Conservation (phyloP, 2,113 vertebrate species). For the Mustelus asterias region DNA sequence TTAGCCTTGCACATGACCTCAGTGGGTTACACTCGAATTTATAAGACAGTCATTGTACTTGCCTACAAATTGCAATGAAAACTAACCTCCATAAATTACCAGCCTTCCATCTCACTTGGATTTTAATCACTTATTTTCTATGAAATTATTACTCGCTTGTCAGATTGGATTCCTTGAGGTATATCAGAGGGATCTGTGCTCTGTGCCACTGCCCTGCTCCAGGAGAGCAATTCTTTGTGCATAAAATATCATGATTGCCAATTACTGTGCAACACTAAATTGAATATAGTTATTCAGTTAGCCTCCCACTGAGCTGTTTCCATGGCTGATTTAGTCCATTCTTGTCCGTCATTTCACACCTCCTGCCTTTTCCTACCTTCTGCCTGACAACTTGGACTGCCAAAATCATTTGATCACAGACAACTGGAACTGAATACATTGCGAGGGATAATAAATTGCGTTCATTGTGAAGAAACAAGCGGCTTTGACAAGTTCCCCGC, state of each 20-base stretch:
- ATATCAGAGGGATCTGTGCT: background rate
- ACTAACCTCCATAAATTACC: background rate
- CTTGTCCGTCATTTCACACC: constrained; percentile 12
- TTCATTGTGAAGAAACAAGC: constrained; percentile 8
- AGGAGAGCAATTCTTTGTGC: background rate
- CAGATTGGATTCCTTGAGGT: background rate
- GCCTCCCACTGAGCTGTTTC: background rate
- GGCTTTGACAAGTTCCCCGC: background rate
- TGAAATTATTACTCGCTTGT: background rate
- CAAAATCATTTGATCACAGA: background rate
- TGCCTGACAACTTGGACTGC: background rate
- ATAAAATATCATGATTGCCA: constrained; percentile 14
- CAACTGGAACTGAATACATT: constrained; percentile 5
- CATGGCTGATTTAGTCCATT: background rate
- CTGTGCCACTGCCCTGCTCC: too few relatives aligned
- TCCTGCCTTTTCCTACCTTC: background rate
- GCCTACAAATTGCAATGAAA: background rate
- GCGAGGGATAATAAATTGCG: background rate
- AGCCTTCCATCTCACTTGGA: background rate
- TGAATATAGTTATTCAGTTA: constrained; percentile 8
- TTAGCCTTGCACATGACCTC: background rate
- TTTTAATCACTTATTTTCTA: background rate
- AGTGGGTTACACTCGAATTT: background rate
- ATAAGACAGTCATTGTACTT: background rate
- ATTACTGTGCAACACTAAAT: background rate